Conservation (phyloP, 1,140 invertebrate genomes). For the Patella vulgata region DNA sequence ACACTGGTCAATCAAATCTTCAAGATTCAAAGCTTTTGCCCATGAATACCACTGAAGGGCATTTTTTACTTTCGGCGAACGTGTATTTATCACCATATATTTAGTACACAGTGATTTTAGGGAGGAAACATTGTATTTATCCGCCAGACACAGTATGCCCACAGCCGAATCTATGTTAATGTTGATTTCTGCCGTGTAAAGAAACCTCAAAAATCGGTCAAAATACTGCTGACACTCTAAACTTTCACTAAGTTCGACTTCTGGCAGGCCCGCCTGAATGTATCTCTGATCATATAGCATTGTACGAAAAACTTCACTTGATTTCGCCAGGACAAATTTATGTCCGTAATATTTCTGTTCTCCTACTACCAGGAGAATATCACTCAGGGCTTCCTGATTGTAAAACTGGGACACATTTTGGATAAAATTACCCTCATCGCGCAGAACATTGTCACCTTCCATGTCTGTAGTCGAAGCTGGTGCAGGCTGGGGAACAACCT, state of each 20-base stretch:
- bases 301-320: slow-evolving; percentile 63
- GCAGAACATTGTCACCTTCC: slow-evolving; percentile 35
- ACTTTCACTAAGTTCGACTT: slow-evolving; percentile 61
- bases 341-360: slow-evolving; percentile 54
- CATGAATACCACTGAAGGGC: slow-evolving; percentile 65
- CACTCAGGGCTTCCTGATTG: slow-evolving; percentile 60
- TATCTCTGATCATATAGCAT: slow-evolving; percentile 63
- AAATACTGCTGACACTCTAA: slow-evolving; percentile 62
- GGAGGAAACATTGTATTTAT: slow-evolving; percentile 66
- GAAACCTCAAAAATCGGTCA: slow-evolving; percentile 61
- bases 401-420: slow-evolving; percentile 61
- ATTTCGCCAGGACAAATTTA: slow-evolving; percentile 66
- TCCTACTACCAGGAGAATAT: slow-evolving; percentile 60
- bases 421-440: slow-evolving; percentile 63
- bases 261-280: slow-evolving; percentile 43
- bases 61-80: slow-evolving; percentile 59
- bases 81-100: slow-evolving; percentile 63
- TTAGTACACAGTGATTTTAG: slow-evolving; percentile 59
- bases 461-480: neutral
- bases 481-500: neutral
- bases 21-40: slow-evolving; percentile 61
- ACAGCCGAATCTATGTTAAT: slow-evolving; percentile 56
- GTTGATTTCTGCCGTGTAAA: slow-evolving; percentile 64
- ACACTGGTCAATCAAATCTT: slow-evolving; percentile 56
- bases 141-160: slow-evolving; percentile 65